Evolutionary conservation across 2,113 vertebrate genomes (phyloP), one percentile per base, ranked within the genome.

Genomic region (Urocolius indicus): DNA sequence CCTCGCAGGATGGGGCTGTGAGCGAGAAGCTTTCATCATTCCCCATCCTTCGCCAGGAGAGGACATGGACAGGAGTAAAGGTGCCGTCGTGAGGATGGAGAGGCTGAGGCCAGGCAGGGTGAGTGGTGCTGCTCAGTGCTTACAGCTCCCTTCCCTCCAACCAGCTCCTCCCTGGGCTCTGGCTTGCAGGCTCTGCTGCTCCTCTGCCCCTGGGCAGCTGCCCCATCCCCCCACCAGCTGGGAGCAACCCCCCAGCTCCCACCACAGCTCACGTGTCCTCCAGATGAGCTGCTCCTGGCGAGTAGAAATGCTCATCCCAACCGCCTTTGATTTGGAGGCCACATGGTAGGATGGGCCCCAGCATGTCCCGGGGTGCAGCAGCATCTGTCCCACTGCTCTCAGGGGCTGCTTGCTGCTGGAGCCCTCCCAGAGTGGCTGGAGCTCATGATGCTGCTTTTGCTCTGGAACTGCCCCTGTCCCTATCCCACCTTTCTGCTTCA

Each of bases 1-100:
- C 83, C 93, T 88, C 45, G 78, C 91, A 90, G 94, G 95, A 95
- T 93, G 83, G 83, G 92, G 90, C 94, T 95, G 89, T 43, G 82
- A n/a, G 75, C 0, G 0, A 90, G 72, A 63, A 86, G 94, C 95
- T 96, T 94, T 97, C 95, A 90, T 88, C 90, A 59, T 90, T 90
- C 59, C 67, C 65, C 29, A 6, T 54, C 41, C 71, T 94, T 24
- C 68, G 78, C 87, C 63, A 61, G 90, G 82, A 81, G 66, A 69
- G 81, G 94, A 89, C 43, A 45, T 1, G 0, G 73, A 57, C 8
- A 7, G 77, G 38, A 79, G 89, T 4, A 26, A 92, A 87, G 94
- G 88, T 93, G 78, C 74, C 1, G 2, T 51, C 13, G 11, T 3
- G 6, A 61, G 85, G 91, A 32, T 14, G 46, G 48, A 22, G 46